Conservation (phyloP, 2,888 invertebrate species). For the Drosophila suboccidentalis region DNA sequence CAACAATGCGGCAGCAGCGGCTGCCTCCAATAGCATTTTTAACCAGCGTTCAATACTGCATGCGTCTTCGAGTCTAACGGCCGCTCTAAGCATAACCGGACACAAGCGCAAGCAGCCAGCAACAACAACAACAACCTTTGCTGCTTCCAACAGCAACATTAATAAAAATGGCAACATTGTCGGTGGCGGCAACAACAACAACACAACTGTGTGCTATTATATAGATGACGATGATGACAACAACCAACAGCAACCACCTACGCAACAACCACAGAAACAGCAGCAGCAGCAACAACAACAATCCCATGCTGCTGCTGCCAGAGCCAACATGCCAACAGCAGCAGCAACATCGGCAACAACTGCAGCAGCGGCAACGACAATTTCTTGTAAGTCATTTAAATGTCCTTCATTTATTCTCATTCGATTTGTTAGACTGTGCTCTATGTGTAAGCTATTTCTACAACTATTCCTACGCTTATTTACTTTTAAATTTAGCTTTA, state of each 20-base stretch:
- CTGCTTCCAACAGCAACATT: constrained; percentile 42
- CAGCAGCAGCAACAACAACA: constrained; percentile 38
- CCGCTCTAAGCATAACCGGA: constrained; percentile 79
- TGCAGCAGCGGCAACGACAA: constrained; percentile 81
- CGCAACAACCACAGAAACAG: constrained; percentile 36
- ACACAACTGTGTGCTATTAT: constrained; percentile 54
- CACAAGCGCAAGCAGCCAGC: constrained; percentile 70
- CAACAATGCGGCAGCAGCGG: constrained; percentile 84
- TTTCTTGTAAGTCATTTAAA: constrained; percentile 85
- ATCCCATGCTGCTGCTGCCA: constrained; percentile 38
- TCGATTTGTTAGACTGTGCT: constrained; percentile 60
- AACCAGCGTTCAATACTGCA: constrained; percentile 81
- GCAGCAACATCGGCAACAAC: constrained; percentile 44
- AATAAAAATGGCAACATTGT: constrained; percentile 51
- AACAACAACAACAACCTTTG: constrained; percentile 32
- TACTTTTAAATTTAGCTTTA: constrained; percentile 25
- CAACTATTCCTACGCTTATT: constrained; percentile 34
- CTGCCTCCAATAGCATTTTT: constrained; percentile 84
- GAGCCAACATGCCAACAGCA: constrained; percentile 44
- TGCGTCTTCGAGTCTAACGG: constrained; percentile 76
- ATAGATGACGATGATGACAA: constrained; percentile 67
- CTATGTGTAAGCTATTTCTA: constrained; percentile 23
- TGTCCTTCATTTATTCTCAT: constrained; percentile 38
- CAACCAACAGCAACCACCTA: constrained; percentile 37
- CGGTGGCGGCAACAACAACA: constrained; percentile 53